Evolutionary conservation across 2,797 vertebrate genomes (phyloP).

Genomic region (Menidia menidia): DNA sequence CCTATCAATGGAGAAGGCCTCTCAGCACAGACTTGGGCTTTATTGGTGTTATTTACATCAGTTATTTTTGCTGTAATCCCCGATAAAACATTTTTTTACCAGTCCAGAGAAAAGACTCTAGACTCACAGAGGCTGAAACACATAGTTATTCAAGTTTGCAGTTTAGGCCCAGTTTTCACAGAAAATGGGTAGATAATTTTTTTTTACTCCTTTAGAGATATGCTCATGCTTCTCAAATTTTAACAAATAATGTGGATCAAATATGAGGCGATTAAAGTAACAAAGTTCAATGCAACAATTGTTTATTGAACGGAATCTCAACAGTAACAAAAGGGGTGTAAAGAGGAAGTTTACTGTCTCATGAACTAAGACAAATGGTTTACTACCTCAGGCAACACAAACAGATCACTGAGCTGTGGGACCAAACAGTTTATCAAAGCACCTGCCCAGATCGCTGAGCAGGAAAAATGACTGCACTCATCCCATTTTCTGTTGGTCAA

Average conservation of each 20-base stretch:
- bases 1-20: too few species aligned
- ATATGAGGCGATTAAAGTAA: conserved; percentile 7
- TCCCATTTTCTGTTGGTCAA: conserved; percentile 13
- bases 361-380: conserved; percentile 53
- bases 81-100: too few species aligned
- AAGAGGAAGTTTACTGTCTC: conserved; percentile 56
- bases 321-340: conserved; percentile 33
- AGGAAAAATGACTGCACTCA: conserved; percentile 37
- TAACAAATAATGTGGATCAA: neutral
- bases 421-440: conserved; percentile 53
- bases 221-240: too few species aligned
- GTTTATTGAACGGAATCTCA: conserved; percentile 39
- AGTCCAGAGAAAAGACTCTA: too few species aligned
- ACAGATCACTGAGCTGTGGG: conserved; percentile 49
- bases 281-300: conserved; percentile 37
- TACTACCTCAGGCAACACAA: conserved; percentile 42
- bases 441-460: conserved; percentile 30
- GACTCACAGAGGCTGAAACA: too few species aligned
- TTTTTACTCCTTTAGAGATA: neutral
- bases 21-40: too few species aligned
- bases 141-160: too few species aligned
- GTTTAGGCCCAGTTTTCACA: neutral
- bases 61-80: too few species aligned
- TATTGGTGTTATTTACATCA: too few species aligned
- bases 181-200: neutral